Percentiles rank a stretch among this genome's conserved stretches.
Conservation (phyloP, 1,140 invertebrate species). For the Drosophila sturtevanti region DNA sequence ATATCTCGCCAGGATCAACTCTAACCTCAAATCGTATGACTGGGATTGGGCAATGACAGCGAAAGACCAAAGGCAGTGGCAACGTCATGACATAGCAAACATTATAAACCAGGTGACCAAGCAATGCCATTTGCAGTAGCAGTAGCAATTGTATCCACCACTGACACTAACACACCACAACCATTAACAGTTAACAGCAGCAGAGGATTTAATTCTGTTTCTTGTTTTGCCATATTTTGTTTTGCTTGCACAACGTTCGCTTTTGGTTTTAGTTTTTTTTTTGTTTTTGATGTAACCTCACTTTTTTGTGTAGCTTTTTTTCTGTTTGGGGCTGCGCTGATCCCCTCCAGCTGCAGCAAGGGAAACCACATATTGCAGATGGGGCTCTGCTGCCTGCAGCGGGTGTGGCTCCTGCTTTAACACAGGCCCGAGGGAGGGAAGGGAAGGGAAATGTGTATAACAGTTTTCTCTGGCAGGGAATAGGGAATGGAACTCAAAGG, state of each 20-base stretch:
- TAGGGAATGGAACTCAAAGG: not conserved
- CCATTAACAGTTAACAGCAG: not conserved
- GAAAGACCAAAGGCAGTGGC: not conserved
- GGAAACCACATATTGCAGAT: not conserved
- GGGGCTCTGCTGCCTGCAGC: not conserved
- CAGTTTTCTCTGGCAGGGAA: slow-evolving; percentile 21
- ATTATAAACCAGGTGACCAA: slow-evolving; percentile 11
- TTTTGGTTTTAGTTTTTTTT: not conserved
- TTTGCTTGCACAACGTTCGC: slow-evolving; percentile 44
- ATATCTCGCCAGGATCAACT: slow-evolving; percentile 38
- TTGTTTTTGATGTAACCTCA: slow-evolving; percentile 37
- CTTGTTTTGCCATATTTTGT: slow-evolving; percentile 5
- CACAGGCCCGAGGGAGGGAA: not conserved
- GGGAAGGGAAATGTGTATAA: slow-evolving; percentile 38
- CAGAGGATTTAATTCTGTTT: slow-evolving; percentile 13
- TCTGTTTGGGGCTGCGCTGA: not conserved
- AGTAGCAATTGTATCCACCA: not conserved
- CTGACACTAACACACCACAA: too few species aligned
- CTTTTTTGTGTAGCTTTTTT: slow-evolving; percentile 23
- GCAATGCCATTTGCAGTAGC: not conserved
- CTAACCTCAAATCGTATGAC: slow-evolving; percentile 37
- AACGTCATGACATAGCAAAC: slow-evolving; percentile 49
- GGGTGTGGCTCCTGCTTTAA: slow-evolving; percentile 6
- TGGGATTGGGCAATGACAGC: slow-evolving; percentile 3
- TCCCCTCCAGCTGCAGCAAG: slow-evolving; percentile 13